Conservation (phyloP, 2,888 invertebrate genomes). For the Actias luna region DNA sequence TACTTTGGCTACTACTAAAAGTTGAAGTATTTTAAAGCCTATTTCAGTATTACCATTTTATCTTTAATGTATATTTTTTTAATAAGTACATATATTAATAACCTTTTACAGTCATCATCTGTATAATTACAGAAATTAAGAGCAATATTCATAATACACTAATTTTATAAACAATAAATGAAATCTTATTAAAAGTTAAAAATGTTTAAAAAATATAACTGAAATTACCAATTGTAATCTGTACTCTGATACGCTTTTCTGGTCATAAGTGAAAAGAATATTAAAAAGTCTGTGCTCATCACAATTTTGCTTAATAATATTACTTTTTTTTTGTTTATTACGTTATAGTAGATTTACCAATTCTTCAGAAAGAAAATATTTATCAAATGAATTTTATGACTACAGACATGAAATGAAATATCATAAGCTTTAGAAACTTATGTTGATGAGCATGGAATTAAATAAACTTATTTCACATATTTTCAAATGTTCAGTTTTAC, state of each 20-base stretch:
- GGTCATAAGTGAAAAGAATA: slow-evolving; percentile 45
- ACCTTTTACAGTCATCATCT: background rate
- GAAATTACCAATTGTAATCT: slow-evolving; percentile 34
- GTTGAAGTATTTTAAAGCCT: background rate
- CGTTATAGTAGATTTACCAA: slow-evolving; percentile 39
- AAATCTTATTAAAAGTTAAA: slow-evolving; percentile 16
- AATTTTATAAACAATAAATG: slow-evolving; percentile 9
- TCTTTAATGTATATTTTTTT: background rate
- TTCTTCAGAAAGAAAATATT: slow-evolving; percentile 27
- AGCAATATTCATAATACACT: background rate
- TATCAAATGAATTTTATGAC: slow-evolving; percentile 23
- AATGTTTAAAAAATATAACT: slow-evolving; percentile 12
- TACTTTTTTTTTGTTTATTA: slow-evolving; percentile 30
- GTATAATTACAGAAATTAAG: background rate
- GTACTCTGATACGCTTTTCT: slow-evolving; percentile 58
- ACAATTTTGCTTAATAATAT: slow-evolving; percentile 46
- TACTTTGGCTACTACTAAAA: background rate
- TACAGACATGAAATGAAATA: too few relatives aligned
- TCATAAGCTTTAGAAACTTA: slow-evolving; percentile 40
- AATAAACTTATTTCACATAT: slow-evolving; percentile 74
- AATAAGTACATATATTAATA: background rate
- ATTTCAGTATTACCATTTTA: background rate
- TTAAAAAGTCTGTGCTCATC: slow-evolving; percentile 67
- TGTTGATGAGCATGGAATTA: slow-evolving; percentile 70
- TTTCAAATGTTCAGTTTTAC: slow-evolving; percentile 73